phyloP scores from a whole-genome alignment of 1,140 invertebrate species.

The Diorhabda sublineata region DNA sequence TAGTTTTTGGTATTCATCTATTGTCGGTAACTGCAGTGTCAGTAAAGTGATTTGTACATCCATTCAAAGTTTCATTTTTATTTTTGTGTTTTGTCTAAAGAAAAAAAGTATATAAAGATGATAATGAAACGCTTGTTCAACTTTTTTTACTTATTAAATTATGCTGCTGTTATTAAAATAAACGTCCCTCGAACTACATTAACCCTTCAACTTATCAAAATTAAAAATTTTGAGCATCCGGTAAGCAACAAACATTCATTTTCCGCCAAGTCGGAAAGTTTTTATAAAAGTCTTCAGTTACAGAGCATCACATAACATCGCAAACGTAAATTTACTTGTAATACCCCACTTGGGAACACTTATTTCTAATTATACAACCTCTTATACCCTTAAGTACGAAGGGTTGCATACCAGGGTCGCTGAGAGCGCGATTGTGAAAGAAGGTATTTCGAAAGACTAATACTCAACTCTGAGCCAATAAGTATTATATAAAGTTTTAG shows the following conservation, averaged over 20 bases:
- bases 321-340: slow-evolving; percentile 12
- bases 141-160: no score
- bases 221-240: background rate
- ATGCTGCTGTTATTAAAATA: no score
- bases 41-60: no score
- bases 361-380: slow-evolving; percentile 15
- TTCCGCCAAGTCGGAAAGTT: background rate
- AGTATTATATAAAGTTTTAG: background rate
- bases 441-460: background rate
- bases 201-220: background rate
- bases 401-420: slow-evolving; percentile 8
- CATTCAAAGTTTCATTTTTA: no score
- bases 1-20: no score
- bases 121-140: no score
- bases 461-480: slow-evolving; percentile 1
- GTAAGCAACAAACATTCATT: background rate
- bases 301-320: slow-evolving; percentile 9
- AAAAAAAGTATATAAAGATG: no score
- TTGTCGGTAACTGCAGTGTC: no score
- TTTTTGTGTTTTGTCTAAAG: no score
- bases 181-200: background rate
- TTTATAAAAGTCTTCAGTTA: slow-evolving; percentile 5
- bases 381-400: slow-evolving; percentile 10
- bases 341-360: slow-evolving; percentile 12
- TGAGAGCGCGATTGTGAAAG: slow-evolving; percentile 4